Percentiles rank a stretch among this genome's conserved stretches.
Evolutionary conservation across 2,888 invertebrate genomes (phyloP).

Genomic region (Drosophila parthenogenetica): DNA sequence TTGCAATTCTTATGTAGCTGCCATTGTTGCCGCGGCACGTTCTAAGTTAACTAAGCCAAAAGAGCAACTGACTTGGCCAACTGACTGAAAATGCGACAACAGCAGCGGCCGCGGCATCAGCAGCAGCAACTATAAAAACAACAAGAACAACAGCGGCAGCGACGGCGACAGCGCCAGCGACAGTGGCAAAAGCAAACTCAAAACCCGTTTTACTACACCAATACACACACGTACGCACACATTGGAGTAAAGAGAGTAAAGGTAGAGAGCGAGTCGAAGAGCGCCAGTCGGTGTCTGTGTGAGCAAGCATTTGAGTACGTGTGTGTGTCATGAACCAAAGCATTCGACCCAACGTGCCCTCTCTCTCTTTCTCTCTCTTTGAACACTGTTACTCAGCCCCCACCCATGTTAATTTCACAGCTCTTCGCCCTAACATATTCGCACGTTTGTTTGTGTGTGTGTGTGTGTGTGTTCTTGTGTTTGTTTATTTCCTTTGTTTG

Average conservation of each 20-base stretch:
- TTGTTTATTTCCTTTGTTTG: slow-evolving; percentile 78
- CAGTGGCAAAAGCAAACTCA: slow-evolving; percentile 70
- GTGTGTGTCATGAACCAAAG: slow-evolving; percentile 62
- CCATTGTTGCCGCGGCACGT: slow-evolving; percentile 72
- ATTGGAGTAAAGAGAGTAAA: slow-evolving; percentile 2
- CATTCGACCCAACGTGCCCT: slow-evolving; percentile 66
- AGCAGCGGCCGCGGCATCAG: slow-evolving; percentile 9
- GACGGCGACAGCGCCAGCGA: slow-evolving; percentile 8
- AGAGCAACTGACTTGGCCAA: slow-evolving; percentile 81
- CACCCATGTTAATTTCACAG: slow-evolving; percentile 24
- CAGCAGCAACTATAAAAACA: slow-evolving; percentile 8
- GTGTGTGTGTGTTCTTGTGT: slow-evolving; percentile 13
- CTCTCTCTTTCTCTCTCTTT: not conserved
- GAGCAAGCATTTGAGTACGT: slow-evolving; percentile 12
- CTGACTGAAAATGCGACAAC: slow-evolving; percentile 69
- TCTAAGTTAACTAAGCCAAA: slow-evolving; percentile 79
- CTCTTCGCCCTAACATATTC: slow-evolving; percentile 52
- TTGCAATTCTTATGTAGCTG: slow-evolving; percentile 50
- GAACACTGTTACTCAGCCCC: slow-evolving; percentile 16
- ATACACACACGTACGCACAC: slow-evolving; percentile 29
- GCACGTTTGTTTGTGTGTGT: slow-evolving; percentile 38
- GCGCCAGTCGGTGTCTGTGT: not conserved
- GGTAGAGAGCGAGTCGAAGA: slow-evolving; percentile 10
- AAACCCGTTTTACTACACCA: slow-evolving; percentile 74
- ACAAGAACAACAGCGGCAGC: slow-evolving; percentile 17